Evolutionary conservation across 2,888 invertebrate species (phyloP).

Genomic region (Phorcus lineatus): DNA sequence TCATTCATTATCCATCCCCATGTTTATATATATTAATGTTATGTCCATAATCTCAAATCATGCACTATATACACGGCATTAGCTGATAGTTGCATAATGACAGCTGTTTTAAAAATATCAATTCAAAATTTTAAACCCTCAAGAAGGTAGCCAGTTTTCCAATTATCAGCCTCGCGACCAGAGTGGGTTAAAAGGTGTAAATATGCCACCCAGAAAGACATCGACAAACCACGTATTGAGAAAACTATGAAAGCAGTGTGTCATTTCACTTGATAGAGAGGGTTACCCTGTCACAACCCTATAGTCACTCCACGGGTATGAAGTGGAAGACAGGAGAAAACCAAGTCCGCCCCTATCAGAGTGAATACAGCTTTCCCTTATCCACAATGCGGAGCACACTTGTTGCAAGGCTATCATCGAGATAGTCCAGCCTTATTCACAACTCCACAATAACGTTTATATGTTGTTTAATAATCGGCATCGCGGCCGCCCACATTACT

Average conservation of each 20-base stretch:
- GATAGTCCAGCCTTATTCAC: neutral
- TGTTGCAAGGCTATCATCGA: neutral
- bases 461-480: slow-evolving; percentile 2
- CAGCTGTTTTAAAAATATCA: too few relatives aligned
- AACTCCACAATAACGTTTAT: neutral
- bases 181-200: neutral
- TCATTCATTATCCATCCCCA: too few relatives aligned
- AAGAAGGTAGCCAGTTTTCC: too few relatives aligned
- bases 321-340: neutral
- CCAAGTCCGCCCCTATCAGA: neutral
- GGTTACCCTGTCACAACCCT: too few relatives aligned
- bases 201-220: neutral
- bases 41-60: too few relatives aligned
- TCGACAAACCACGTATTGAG: too few relatives aligned
- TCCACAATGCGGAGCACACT: neutral
- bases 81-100: too few relatives aligned
- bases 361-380: neutral
- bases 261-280: neutral
- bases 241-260: neutral
- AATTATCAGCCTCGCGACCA: neutral
- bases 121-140: too few relatives aligned
- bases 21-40: too few relatives aligned
- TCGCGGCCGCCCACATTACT: neutral
- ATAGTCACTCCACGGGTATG: too few relatives aligned
- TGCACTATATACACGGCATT: too few relatives aligned